Conservation (phyloP, 1,140 invertebrate genomes). For the Ceratina australensis region DNA sequence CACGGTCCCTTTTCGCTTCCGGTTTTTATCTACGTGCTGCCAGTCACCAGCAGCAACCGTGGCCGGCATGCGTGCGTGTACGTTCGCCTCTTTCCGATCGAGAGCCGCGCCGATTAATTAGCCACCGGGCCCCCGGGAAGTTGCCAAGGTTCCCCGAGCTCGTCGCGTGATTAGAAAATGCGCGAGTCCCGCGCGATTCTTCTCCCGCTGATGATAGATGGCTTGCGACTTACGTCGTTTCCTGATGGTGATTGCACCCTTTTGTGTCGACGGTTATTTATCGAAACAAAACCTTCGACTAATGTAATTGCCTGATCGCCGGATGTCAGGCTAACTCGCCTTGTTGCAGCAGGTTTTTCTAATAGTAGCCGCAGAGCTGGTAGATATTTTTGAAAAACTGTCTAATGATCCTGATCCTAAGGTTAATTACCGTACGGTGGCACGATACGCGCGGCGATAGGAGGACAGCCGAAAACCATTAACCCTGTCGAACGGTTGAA, state of each 20-base stretch:
- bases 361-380: too few relatives aligned
- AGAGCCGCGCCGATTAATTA: conserved; percentile 12
- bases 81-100: neutral
- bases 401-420: too few relatives aligned
- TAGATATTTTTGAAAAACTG: too few relatives aligned
- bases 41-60: too few relatives aligned
- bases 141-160: conserved; percentile 22
- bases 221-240: neutral
- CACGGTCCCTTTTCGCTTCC: conserved; percentile 16
- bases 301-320: too few relatives aligned
- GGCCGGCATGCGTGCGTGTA: too few relatives aligned
- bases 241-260: neutral
- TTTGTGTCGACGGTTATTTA: too few relatives aligned
- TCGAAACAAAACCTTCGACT: too few relatives aligned
- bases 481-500: conserved; percentile 28
- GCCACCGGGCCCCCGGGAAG: neutral
- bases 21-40: neutral
- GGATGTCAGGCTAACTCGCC: too few relatives aligned
- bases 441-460: neutral
- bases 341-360: too few relatives aligned
- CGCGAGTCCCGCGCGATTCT: neutral
- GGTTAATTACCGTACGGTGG: too few relatives aligned
- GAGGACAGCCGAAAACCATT: conserved; percentile 20
- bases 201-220: neutral
- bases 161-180: conserved; percentile 7